Conservation (phyloP, 2,113 vertebrate genomes). For the Tyrannus savana region DNA sequence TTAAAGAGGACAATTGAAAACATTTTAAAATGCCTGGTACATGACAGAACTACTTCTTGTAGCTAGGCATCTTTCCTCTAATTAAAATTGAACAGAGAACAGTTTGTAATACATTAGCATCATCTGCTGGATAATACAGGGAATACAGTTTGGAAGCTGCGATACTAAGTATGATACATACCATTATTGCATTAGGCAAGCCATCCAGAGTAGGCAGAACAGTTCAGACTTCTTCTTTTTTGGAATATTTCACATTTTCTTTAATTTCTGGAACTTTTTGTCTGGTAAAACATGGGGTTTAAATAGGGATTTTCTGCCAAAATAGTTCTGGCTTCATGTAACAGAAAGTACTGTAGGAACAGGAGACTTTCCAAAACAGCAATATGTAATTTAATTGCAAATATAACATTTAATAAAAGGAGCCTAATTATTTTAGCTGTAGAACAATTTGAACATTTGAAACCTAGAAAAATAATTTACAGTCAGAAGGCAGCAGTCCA, state of each 20-base stretch:
- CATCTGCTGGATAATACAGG: slow-evolving; percentile 54
- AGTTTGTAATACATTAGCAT: slow-evolving; percentile 21
- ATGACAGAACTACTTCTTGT: neutral
- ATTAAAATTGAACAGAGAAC: neutral
- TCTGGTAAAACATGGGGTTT: neutral
- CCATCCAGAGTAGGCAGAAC: neutral
- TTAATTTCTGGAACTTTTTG: neutral
- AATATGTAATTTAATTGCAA: neutral
- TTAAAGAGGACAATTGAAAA: neutral
- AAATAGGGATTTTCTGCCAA: neutral
- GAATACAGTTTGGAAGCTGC: neutral
- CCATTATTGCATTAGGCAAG: neutral
- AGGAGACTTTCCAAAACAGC: neutral
- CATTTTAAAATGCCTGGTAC: neutral
- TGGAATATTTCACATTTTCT: neutral
- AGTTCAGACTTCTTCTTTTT: neutral
- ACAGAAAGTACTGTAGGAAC: neutral
- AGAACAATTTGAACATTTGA: neutral
- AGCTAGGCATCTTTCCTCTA: neutral
- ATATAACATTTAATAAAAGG: neutral
- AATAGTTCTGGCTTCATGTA: neutral
- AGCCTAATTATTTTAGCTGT: neutral
- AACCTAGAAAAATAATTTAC: neutral
- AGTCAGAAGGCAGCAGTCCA: neutral
- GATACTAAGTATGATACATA: neutral